Evolutionary conservation across 1,140 invertebrate genomes (phyloP).

Genomic region (Formica exsecta): DNA sequence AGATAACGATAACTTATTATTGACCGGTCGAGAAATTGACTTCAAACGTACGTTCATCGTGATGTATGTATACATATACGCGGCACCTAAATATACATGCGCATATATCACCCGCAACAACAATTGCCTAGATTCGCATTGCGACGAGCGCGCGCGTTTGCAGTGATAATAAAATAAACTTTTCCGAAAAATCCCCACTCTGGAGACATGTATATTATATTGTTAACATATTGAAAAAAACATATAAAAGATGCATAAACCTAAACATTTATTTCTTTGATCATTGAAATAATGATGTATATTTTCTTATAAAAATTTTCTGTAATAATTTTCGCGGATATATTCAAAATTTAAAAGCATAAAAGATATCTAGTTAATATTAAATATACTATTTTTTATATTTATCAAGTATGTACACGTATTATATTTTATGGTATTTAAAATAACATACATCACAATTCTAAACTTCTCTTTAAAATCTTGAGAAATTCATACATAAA

Average conservation of each 20-base stretch:
- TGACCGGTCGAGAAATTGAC: slow-evolving; percentile 15
- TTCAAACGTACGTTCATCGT: slow-evolving; percentile 6
- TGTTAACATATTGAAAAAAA: slow-evolving; percentile 18
- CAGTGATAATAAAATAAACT: neutral
- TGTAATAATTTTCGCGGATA: neutral
- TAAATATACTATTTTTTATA: neutral
- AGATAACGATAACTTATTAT: slow-evolving; percentile 56
- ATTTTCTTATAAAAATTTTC: neutral
- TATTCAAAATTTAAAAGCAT: neutral
- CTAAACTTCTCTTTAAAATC: neutral
- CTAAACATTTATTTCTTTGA: neutral
- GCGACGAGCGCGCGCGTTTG: neutral
- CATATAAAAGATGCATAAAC: neutral
- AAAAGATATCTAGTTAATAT: neutral
- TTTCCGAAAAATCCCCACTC: neutral
- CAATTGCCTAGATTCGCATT: neutral
- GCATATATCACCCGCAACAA: slow-evolving; percentile 1
- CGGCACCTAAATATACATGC: slow-evolving; percentile 29
- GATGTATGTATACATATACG: neutral
- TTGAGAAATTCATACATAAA: neutral
- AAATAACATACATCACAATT: neutral
- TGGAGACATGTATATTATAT: neutral
- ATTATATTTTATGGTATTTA: neutral
- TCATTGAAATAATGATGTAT: neutral
- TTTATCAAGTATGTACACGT: neutral